Evolutionary conservation across 2,888 invertebrate genomes (phyloP).

Genomic region (Ellobium chinense): DNA sequence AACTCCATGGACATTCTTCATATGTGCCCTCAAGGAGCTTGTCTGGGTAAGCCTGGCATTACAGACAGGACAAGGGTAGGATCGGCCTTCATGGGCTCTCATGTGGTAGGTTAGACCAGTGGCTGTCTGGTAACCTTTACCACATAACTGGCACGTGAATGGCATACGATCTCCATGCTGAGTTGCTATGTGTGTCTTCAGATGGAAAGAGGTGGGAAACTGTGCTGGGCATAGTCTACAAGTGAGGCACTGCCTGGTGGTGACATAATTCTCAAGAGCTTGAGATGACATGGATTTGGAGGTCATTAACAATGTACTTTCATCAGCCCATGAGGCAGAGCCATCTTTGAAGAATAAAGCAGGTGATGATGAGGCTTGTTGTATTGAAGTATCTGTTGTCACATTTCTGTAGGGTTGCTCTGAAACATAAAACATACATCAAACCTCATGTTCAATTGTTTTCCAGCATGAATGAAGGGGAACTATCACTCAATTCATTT

Average conservation of each 20-base stretch:
- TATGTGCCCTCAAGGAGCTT: conserved; percentile 26
- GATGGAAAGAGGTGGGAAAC: conserved; percentile 1
- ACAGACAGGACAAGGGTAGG: conserved; percentile 22
- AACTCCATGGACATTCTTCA: conserved; percentile 20
- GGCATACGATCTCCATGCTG: conserved; percentile 36
- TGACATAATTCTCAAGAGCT: no score
- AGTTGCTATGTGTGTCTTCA: conserved; percentile 17
- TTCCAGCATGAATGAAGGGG: no score
- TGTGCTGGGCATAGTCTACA: conserved; percentile 4
- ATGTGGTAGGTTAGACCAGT: conserved; percentile 23
- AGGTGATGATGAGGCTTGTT: conserved; percentile 17
- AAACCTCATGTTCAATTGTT: conserved; percentile 20
- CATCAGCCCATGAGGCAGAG: no score
- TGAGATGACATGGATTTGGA: no score
- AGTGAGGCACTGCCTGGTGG: no score
- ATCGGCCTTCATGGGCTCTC: conserved; percentile 24
- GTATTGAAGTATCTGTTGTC: no score
- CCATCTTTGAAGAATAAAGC: background rate
- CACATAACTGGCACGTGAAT: conserved; percentile 27
- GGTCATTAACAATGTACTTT: no score
- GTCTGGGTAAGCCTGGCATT: conserved; percentile 34
- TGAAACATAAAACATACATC: conserved; percentile 30
- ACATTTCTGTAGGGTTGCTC: conserved; percentile 7
- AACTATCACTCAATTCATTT: no score
- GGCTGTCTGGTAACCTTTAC: conserved; percentile 27